These are phyloP conservation scores for Erpornis zantholeuca DNA, from an alignment of 2,113 vertebrate species.

Conservation along the genomic window DNA sequence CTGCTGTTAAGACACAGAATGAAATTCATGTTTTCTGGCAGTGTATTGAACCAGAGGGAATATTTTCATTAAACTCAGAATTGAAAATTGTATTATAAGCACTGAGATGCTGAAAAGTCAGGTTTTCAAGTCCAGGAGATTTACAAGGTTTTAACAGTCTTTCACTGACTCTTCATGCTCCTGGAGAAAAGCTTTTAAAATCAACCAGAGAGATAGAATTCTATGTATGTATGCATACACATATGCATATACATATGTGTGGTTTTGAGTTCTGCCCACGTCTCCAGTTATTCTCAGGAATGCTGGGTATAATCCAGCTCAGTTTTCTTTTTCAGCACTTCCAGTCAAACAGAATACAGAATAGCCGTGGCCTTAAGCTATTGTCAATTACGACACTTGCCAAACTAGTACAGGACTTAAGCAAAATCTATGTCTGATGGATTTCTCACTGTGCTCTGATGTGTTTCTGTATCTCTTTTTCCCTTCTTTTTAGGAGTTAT, in stretches of 20 bases:
- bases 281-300: neutral
- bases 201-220: neutral
- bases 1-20: neutral
- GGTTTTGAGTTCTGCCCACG: neutral
- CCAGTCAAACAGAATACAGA: constrained; percentile 17
- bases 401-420: neutral
- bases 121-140: neutral
- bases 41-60: neutral
- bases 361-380: neutral
- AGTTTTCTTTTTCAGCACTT: neutral
- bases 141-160: neutral
- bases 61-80: neutral
- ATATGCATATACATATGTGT: neutral
- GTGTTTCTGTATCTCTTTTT: neutral
- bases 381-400: neutral
- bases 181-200: neutral
- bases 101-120: neutral
- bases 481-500: neutral
- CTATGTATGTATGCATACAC: too few relatives aligned
- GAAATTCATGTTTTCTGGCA: neutral
- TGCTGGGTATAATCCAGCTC: neutral
- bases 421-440: neutral
- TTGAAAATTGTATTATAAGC: neutral
- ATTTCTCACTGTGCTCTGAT: neutral
- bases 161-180: neutral